Base-by-base conservation (phyloP, 2,113 vertebrate species). In the Hemibagrus wyckioides region DNA sequence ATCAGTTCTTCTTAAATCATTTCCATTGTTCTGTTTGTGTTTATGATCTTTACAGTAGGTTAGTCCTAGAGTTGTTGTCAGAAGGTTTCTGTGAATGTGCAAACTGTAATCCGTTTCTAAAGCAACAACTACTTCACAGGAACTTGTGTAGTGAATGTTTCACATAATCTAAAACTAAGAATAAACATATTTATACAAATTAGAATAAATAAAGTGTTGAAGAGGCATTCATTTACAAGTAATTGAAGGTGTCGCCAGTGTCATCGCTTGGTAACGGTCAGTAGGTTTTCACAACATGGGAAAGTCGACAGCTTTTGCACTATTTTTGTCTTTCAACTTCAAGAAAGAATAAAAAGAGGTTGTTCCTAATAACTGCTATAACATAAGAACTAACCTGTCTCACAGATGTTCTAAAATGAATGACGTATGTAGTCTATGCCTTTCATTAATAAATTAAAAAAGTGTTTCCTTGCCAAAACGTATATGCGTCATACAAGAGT, bases 1-100 rank as follows among this genome's bases (percentile, higher is more conserved):
- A 97, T 98, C 96, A 96, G 96, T 97, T 97, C 96, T 95, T 96
- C 95, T 97, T 97, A 97, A 97, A 96, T 96, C 96, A 94, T 96
- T 95, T 96, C 95, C 96, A 95, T 96, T 94, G 93, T 96, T 96
- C 93, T 94, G 94, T 96, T 96, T 95, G 92, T 95, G 95, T 95
- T 92, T 93, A 94, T 91, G 93, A 96, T 48, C 44, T 48, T 5
- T 48, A 48, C 44, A 96, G 97, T 97, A 96, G 94, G 97, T 97
- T 96, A 96, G 96, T 96, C 97, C 97, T 97, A 96, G 10, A 80
- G 52, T 36, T 80, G 79, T 59, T 80, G n/a, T 56, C 17, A 8
- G 11, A 80, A 44, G 44, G 44, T 77, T 54, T 54, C 0, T 52
- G 30, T 79, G 5, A 79, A 79, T 52, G n/a, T 28, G 19, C 48